A percentile compares a stretch with the other conserved stretches of the same genome.
Conservation (phyloP, 2,113 vertebrate species). For the Cygnus atratus region DNA sequence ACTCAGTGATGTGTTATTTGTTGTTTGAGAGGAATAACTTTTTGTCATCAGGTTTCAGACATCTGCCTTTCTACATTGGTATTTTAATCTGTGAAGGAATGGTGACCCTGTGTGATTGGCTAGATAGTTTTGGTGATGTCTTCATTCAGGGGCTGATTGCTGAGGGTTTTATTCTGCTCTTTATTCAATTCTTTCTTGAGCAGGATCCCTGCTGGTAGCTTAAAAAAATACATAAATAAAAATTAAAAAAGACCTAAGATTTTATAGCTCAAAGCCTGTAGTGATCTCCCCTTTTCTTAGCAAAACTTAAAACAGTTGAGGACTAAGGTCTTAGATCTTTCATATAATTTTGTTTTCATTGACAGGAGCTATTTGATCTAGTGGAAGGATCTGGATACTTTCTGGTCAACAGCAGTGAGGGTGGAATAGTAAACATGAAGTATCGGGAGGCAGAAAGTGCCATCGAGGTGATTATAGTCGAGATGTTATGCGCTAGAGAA, state of each 20-base stretch:
- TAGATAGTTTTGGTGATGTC: neutral
- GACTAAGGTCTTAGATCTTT: neutral
- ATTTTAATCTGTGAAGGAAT: neutral
- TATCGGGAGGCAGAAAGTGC: slow-evolving; percentile 65
- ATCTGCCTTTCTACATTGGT: neutral
- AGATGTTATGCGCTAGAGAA: neutral
- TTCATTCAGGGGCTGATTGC: neutral
- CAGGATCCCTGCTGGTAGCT: no score
- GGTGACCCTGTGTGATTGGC: neutral
- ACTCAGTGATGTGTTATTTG: neutral
- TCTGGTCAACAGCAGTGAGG: slow-evolving; percentile 61
- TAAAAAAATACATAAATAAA: no score
- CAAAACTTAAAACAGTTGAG: neutral
- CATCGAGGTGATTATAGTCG: slow-evolving; percentile 55
- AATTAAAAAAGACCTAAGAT: no score
- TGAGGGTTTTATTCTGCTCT: neutral
- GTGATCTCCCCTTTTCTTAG: neutral
- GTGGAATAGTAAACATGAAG: slow-evolving; percentile 48
- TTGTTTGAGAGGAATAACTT: neutral
- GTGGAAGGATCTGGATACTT: slow-evolving; percentile 79
- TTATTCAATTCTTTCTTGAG: no score
- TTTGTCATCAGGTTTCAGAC: neutral
- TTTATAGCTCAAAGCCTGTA: neutral
- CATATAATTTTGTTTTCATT: neutral
- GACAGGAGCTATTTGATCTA: slow-evolving; percentile 69